phyloP scores from a whole-genome alignment of 1,140 invertebrate species.

The Heliconius melpomene region DNA sequence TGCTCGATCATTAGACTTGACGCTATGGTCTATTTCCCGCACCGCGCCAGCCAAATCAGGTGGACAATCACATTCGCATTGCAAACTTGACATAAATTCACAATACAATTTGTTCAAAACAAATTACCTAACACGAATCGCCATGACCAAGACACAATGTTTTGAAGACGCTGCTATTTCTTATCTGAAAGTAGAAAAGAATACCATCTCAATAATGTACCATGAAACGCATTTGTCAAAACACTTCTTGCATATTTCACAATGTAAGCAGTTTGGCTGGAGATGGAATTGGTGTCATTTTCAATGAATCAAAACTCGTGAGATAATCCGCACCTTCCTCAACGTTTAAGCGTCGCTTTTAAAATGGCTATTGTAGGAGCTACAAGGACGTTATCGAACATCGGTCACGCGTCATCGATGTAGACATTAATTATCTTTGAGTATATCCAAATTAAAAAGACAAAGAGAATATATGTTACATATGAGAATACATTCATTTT shows the following conservation, averaged over 20 bases:
- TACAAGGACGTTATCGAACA: constrained; percentile 56
- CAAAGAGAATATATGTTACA: background rate
- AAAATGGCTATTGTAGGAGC: constrained; percentile 49
- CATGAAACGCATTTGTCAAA: constrained; percentile 52
- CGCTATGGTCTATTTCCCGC: constrained; percentile 23
- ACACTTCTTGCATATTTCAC: constrained; percentile 36
- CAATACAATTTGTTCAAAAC: constrained; percentile 62
- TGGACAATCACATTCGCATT: constrained; percentile 27
- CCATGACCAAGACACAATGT: constrained; percentile 56
- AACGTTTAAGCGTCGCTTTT: constrained; percentile 23
- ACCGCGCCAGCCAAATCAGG: constrained; percentile 20
- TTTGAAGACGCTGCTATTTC: constrained; percentile 39
- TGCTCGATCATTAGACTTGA: constrained; percentile 29
- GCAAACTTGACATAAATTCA: constrained; percentile 36
- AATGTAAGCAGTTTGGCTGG: constrained; percentile 29
- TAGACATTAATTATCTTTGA: constrained; percentile 54
- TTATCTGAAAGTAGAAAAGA: constrained; percentile 52
- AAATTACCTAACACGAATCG: constrained; percentile 60
- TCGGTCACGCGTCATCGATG: constrained; percentile 63
- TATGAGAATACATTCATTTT: background rate
- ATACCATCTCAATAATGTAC: constrained; percentile 52
- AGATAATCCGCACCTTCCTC: constrained; percentile 41
- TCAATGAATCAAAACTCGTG: constrained; percentile 42
- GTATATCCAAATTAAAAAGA: background rate
- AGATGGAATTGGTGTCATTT: constrained; percentile 38